A percentile compares a stretch with the other conserved stretches of the same genome.
Evolutionary conservation across 2,113 vertebrate genomes (phyloP).

Genomic region (Neolamprologus modestus): DNA sequence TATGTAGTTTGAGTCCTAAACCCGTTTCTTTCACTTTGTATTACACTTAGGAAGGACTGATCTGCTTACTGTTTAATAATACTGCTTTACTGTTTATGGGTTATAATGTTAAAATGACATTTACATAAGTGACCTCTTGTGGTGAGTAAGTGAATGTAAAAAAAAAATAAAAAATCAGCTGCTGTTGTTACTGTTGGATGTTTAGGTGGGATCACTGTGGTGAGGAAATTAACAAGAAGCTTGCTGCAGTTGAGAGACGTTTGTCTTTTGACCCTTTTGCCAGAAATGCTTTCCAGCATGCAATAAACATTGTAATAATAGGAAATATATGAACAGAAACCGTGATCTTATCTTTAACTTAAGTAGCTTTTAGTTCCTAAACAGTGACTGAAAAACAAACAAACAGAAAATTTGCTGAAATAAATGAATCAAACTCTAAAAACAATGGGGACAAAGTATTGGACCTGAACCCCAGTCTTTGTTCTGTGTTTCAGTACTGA

Average conservation of each 20-base stretch:
- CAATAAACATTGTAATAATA: accelerated
- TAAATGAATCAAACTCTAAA: background rate
- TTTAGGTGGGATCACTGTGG: background rate
- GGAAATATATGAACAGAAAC: background rate
- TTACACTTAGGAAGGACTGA: background rate
- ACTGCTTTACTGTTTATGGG: background rate
- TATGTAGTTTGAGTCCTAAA: background rate
- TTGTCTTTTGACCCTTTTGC: background rate
- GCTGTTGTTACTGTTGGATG: background rate
- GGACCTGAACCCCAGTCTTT: background rate
- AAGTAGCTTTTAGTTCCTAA: background rate
- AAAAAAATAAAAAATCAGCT: background rate
- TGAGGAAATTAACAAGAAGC: background rate
- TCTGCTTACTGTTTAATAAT: background rate
- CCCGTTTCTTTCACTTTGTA: accelerated
- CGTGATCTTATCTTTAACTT: accelerated
- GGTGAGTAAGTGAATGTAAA: background rate
- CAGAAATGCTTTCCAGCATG: background rate
- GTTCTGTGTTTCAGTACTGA: background rate
- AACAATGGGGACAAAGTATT: background rate
- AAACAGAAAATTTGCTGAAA: background rate
- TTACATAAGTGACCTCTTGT: background rate
- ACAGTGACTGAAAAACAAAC: background rate
- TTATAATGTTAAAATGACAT: background rate
- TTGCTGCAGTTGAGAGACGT: background rate